Evolutionary conservation across 2,113 vertebrate species (phyloP).

Genomic region (Psittacus erithacus): DNA sequence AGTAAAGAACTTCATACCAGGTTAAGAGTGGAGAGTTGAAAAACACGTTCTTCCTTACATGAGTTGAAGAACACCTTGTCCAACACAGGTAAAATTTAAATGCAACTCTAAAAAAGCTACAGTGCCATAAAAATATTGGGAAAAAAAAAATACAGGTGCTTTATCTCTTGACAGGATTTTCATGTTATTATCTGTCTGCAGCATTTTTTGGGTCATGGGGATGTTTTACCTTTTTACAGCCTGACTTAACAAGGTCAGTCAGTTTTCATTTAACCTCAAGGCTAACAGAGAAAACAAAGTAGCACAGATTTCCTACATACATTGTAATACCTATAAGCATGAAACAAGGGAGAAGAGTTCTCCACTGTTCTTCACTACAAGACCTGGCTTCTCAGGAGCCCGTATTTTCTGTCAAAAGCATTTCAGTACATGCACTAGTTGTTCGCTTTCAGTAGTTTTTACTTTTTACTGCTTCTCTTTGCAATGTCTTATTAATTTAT

Average conservation of each 20-base stretch:
- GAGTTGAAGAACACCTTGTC: background rate
- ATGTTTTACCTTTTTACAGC: background rate
- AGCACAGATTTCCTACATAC: background rate
- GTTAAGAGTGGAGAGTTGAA: background rate
- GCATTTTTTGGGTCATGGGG: background rate
- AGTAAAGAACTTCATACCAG: background rate
- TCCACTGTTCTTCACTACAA: background rate
- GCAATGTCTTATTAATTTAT: background rate
- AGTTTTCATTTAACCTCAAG: background rate
- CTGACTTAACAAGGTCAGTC: background rate
- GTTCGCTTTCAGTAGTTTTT: background rate
- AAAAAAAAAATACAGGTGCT: background rate
- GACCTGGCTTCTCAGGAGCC: background rate
- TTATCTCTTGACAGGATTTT: background rate
- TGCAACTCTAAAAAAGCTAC: background rate
- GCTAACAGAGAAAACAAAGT: background rate
- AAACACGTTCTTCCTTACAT: background rate
- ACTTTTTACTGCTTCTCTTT: background rate
- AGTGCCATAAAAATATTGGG: background rate
- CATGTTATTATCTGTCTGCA: background rate
- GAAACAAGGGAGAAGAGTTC: background rate
- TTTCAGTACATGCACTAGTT: background rate
- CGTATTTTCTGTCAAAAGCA: background rate
- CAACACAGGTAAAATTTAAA: background rate
- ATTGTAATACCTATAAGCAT: background rate